phyloP scores from a whole-genome alignment of 2,113 vertebrate species.

The Chauna torquata region DNA sequence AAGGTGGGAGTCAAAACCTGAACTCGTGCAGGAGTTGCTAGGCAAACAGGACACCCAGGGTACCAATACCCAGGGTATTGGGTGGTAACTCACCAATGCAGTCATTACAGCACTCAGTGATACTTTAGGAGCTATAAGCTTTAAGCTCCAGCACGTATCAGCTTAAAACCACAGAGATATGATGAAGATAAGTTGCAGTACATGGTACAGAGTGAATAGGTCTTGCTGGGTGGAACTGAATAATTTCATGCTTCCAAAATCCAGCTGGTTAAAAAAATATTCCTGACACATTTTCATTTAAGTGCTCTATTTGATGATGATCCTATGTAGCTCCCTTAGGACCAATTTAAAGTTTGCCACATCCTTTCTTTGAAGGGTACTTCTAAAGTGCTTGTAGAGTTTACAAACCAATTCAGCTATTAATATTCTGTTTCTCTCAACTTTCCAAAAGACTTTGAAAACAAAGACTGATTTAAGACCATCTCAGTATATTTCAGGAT shows the following conservation, averaged over 20 bases:
- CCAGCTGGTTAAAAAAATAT: neutral
- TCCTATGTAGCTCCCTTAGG: neutral
- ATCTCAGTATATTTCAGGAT: neutral
- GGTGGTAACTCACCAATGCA: neutral
- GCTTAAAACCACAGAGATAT: neutral
- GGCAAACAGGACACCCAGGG: no score
- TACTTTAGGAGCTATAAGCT: neutral
- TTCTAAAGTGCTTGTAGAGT: neutral
- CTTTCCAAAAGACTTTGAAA: neutral
- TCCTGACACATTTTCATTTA: neutral
- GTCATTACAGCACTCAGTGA: neutral
- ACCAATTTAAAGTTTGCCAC: constrained; percentile 12
- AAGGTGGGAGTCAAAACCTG: neutral
- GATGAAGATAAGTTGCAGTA: neutral
- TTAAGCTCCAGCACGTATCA: neutral
- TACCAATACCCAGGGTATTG: accelerated
- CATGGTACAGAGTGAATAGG: neutral
- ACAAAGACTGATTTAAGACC: neutral
- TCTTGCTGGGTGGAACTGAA: neutral
- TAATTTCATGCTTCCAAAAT: neutral
- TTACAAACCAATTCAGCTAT: neutral
- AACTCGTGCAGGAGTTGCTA: neutral
- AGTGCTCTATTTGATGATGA: neutral
- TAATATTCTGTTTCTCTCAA: neutral
- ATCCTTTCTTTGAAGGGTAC: neutral